Evolutionary conservation across 2,797 vertebrate genomes (phyloP).

Genomic region (Poecilia velifera): DNA sequence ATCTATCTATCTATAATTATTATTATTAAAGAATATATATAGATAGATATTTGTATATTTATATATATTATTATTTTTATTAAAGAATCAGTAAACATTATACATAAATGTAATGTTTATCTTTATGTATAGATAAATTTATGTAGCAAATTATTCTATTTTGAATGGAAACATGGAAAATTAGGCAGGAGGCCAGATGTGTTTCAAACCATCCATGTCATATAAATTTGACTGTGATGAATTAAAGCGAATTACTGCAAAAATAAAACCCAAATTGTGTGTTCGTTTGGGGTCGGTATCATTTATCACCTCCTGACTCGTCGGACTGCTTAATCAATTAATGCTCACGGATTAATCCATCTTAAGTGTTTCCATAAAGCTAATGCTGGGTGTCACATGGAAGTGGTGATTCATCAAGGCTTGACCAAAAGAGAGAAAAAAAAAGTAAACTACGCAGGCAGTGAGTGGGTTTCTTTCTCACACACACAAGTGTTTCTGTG

Average conservation of each 20-base stretch:
- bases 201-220: slow-evolving; percentile 75
- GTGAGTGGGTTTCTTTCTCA: not conserved
- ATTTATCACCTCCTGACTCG: slow-evolving; percentile 80
- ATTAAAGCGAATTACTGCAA: slow-evolving; percentile 73
- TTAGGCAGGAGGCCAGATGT: slow-evolving; percentile 21
- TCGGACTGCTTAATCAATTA: slow-evolving; percentile 78
- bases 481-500: not conserved
- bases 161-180: slow-evolving; percentile 60
- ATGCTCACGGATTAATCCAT: slow-evolving; percentile 71
- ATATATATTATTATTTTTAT: too few species aligned
- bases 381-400: slow-evolving; percentile 56
- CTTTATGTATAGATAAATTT: too few species aligned
- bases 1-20: too few species aligned
- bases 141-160: too few species aligned
- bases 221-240: slow-evolving; percentile 79
- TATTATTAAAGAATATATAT: too few species aligned
- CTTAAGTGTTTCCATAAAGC: slow-evolving; percentile 63
- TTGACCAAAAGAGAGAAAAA: slow-evolving; percentile 31
- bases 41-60: too few species aligned
- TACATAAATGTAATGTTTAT: too few species aligned
- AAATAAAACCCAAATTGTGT: slow-evolving; percentile 62
- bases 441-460: not conserved
- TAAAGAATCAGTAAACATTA: too few species aligned
- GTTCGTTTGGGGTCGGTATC: slow-evolving; percentile 69
- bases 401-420: slow-evolving; percentile 70